Evolutionary conservation across 2,888 invertebrate species (phyloP).

Genomic region (Brachyptera putata): DNA sequence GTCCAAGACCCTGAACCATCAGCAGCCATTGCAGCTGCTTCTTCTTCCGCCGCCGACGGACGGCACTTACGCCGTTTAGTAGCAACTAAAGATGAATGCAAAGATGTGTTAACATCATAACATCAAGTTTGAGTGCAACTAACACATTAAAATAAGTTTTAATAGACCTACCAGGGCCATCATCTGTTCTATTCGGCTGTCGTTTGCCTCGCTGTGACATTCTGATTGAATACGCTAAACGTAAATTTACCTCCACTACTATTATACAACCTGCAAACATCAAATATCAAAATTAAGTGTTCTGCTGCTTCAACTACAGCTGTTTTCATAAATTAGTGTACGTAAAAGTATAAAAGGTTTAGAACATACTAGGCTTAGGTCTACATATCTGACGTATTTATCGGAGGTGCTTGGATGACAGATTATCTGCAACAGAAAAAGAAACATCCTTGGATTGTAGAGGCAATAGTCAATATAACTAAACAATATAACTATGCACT

Average conservation of each 20-base stretch:
- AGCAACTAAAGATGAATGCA: conserved; percentile 41
- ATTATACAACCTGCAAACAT: conserved; percentile 37
- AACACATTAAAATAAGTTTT: not conserved
- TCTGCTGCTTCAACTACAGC: not conserved
- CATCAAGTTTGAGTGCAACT: not conserved
- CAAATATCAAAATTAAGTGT: not conserved
- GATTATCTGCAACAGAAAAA: conserved; percentile 20
- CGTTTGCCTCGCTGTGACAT: conserved; percentile 78
- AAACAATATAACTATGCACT: too few species aligned
- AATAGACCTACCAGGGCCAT: conserved; percentile 49
- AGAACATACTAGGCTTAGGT: conserved; percentile 34
- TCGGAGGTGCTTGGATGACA: conserved; percentile 20
- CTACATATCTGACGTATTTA: conserved; percentile 53
- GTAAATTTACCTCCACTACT: conserved; percentile 37
- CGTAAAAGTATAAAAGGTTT: not conserved
- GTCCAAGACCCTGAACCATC: conserved; percentile 55
- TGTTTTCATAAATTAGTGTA: not conserved
- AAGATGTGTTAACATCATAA: not conserved
- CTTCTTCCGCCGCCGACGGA: conserved; percentile 54
- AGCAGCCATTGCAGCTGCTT: conserved; percentile 45
- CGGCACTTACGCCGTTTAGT: conserved; percentile 72
- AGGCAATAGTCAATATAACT: too few species aligned
- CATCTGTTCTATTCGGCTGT: conserved; percentile 62
- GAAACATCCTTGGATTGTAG: too few species aligned
- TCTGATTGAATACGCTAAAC: conserved; percentile 38